Evolutionary conservation across 2,797 vertebrate genomes (phyloP).

Genomic region (Cuniculus paca): DNA sequence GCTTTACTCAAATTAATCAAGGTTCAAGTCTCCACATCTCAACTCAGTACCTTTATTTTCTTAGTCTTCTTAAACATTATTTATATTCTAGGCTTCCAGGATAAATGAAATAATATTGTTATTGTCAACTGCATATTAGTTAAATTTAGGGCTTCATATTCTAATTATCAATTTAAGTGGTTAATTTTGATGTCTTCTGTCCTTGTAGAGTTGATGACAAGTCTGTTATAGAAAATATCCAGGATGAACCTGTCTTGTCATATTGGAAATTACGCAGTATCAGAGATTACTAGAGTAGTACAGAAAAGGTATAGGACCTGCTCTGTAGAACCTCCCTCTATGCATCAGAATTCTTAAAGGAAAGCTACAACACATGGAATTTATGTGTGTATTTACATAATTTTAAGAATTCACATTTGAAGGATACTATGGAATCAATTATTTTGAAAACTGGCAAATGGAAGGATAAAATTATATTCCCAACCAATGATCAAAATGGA

Average conservation of each 20-base stretch:
- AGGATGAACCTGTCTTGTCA: neutral
- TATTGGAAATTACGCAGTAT: neutral
- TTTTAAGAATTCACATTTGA: neutral
- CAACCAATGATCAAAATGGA: neutral
- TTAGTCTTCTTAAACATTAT: slow-evolving; percentile 10
- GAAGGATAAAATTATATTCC: neutral
- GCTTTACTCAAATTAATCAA: neutral
- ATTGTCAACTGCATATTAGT: neutral
- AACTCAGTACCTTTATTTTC: neutral
- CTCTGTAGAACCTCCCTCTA: neutral
- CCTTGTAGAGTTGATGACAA: neutral
- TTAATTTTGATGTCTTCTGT: slow-evolving; percentile 17
- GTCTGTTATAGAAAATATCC: neutral
- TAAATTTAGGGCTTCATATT: neutral
- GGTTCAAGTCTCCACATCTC: neutral
- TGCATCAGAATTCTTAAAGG: neutral
- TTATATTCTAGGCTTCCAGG: neutral
- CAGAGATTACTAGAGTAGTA: neutral
- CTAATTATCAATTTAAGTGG: neutral
- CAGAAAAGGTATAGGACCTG: neutral
- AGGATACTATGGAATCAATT: neutral
- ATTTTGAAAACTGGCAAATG: neutral
- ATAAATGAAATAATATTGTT: neutral
- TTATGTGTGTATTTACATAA: neutral
- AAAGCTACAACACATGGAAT: neutral